Percentiles rank a stretch among this genome's conserved stretches.
These are phyloP conservation scores for Napeogenes inachia DNA, from an alignment of 2,888 invertebrate species.

Conservation along the genomic window DNA sequence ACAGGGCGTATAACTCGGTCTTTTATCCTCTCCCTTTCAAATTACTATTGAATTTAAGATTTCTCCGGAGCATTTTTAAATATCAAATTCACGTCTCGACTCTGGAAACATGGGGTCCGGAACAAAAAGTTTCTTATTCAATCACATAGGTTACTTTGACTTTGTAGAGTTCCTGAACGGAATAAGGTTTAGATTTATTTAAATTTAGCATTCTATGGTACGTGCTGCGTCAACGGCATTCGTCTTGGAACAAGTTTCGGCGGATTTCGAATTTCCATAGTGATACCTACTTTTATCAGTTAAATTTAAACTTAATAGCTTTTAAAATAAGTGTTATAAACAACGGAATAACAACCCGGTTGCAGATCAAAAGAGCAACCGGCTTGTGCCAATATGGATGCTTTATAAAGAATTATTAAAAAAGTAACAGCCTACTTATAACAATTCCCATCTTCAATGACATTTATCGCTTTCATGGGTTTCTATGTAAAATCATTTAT, in stretches of 20 bases:
- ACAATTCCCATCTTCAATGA: not conserved
- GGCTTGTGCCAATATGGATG: constrained; percentile 40
- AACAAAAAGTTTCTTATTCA: constrained; percentile 47
- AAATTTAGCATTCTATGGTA: constrained; percentile 39
- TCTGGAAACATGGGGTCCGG: constrained; percentile 46
- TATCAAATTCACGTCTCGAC: constrained; percentile 63
- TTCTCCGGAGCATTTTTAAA: constrained; percentile 69
- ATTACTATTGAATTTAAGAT: constrained; percentile 76
- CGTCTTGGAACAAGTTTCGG: constrained; percentile 61
- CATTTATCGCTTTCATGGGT: not conserved
- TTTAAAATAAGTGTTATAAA: constrained; percentile 32
- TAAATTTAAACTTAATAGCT: constrained; percentile 37
- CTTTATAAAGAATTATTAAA: no score
- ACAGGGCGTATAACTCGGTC: constrained; percentile 61
- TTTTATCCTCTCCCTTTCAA: constrained; percentile 69
- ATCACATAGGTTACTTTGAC: constrained; percentile 37
- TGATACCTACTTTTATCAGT: constrained; percentile 26
- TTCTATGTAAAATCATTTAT: not conserved
- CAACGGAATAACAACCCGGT: constrained; percentile 8
- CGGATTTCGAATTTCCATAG: constrained; percentile 45
- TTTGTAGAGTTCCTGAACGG: constrained; percentile 44
- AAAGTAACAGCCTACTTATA: no score
- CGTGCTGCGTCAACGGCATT: constrained; percentile 46
- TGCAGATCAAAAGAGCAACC: constrained; percentile 29
- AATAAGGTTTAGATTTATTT: constrained; percentile 62